Evolutionary conservation across 2,113 vertebrate genomes (phyloP).

Genomic region (Thymallus thymallus): DNA sequence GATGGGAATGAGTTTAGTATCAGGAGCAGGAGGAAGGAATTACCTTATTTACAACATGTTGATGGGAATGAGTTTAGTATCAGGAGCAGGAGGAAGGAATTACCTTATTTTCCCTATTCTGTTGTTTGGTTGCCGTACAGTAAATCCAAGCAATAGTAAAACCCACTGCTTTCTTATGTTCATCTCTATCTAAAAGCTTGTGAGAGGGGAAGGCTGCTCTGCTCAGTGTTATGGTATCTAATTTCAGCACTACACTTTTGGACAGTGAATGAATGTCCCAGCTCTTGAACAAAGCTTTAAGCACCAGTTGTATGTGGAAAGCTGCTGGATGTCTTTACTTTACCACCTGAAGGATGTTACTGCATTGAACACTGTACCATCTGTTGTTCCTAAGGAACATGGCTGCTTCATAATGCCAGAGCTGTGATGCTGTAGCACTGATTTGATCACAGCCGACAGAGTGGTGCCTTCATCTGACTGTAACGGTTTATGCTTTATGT

Average conservation of each 20-base stretch:
- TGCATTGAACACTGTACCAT: neutral
- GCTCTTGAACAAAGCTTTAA: conserved; percentile 28
- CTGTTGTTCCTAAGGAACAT: neutral
- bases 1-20: too few species aligned
- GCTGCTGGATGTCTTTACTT: neutral
- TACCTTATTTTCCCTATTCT: too few species aligned
- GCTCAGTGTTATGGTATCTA: conserved; percentile 12
- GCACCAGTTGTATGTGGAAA: conserved; percentile 6
- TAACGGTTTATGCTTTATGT: neutral
- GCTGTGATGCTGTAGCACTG: neutral
- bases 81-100: too few species aligned
- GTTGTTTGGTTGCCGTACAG: too few species aligned
- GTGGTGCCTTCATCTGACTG: neutral
- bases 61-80: too few species aligned
- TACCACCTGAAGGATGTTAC: neutral
- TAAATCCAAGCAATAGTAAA: too few species aligned
- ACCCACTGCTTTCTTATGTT: too few species aligned
- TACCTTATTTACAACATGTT: too few species aligned
- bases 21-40: too few species aligned
- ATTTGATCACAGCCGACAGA: neutral
- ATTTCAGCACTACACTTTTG: conserved; percentile 32
- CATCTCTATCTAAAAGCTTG: neutral
- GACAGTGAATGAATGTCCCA: conserved; percentile 34
- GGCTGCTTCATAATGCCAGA: neutral
- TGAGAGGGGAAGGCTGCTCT: conserved; percentile 14